Percentiles rank a stretch among this genome's conserved stretches.
Conservation (phyloP, 2,113 vertebrate genomes). For the Xiphorhynchus elegans region DNA sequence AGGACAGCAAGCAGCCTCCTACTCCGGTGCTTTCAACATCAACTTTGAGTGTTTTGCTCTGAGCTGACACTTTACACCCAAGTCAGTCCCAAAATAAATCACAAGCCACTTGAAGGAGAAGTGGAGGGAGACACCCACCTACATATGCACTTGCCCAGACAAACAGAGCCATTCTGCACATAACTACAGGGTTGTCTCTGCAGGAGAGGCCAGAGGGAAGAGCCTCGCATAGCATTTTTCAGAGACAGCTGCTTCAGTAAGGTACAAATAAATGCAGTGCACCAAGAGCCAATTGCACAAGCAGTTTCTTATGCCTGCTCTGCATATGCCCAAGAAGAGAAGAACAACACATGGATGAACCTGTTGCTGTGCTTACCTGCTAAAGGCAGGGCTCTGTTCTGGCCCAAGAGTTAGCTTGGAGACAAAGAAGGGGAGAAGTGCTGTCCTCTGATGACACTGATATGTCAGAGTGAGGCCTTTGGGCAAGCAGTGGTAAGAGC, state of each 20-base stretch:
- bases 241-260: neutral
- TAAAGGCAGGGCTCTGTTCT: neutral
- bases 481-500: neutral
- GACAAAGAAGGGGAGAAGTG: neutral
- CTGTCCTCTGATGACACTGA: neutral
- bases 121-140: neutral
- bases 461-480: neutral
- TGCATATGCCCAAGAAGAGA: neutral
- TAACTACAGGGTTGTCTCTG: neutral
- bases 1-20: neutral
- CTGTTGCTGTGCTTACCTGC: neutral
- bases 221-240: neutral
- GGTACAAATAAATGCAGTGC: fast-evolving
- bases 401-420: fast-evolving
- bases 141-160: neutral
- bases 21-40: fast-evolving
- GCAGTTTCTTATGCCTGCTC: neutral
- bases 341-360: neutral
- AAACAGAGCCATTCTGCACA: neutral
- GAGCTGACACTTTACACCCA: neutral
- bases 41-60: neutral
- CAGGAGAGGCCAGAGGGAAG: fast-evolving
- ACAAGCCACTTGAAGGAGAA: neutral
- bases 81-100: slow-evolving; percentile 4
- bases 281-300: neutral